Evolutionary conservation across 1,140 invertebrate genomes (phyloP), one percentile per base, ranked within the genome.

Genomic region (Portunus trituberculatus): DNA sequence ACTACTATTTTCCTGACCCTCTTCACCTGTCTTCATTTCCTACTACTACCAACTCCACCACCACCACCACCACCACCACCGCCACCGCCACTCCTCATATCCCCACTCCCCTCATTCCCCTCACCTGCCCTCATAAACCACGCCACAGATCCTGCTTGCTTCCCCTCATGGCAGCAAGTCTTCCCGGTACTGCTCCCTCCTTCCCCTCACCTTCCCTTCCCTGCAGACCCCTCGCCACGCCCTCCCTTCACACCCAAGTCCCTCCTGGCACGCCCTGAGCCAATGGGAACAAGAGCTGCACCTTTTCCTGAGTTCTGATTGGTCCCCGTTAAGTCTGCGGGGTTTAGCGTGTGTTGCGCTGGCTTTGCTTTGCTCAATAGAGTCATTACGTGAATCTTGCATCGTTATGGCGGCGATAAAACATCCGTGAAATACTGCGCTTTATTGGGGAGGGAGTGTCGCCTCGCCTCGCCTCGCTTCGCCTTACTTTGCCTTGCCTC

Each of bases 331-430:
- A 76, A 76, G n/a, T 76, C n/a, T 39, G 0, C n/a, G 67, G 25
- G 67, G 20, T 76, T 76, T 76, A 25, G 20, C 6, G 67, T n/a
- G 67, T 76, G 20, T 76, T 25, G 67, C 20, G 20, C 67, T 76
- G 67, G 67, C 20, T 76, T n/a, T 89, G 39, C 8, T 48, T 3
- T 89, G 87, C 46, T 46, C 39, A 46, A 28, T 89, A 46, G 46
- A 48, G 87, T 89, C 45, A 89, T 89, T 89, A 89, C 39, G 39
- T 46, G 87, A 46, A 46, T 45, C 31, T 46, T 89, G 25, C 45
- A 89, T 25, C 39, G 6, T 46, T 89, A 28, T 20, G 25, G 10
- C 32, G 12, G 87, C 87, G n/a, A 89, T 89, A 89, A 89, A 89
- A 89, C 87, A 89, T 89, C 31, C 45, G 8, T 89, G 87, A 89